Evolutionary conservation across 2,888 invertebrate genomes (phyloP).

Genomic region (Melinaea marsaeus): DNA sequence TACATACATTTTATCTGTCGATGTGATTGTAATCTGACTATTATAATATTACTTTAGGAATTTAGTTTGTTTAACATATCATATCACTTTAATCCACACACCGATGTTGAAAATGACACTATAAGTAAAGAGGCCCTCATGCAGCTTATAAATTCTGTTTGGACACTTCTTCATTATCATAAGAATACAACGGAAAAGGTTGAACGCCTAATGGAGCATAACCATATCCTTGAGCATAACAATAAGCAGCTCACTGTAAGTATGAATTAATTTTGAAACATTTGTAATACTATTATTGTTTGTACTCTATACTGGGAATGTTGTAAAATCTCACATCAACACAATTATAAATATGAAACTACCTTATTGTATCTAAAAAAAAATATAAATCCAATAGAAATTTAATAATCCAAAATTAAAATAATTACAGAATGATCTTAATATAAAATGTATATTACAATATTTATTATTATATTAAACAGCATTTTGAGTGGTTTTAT

Average conservation of each 20-base stretch:
- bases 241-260: conserved; percentile 66
- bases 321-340: too few species aligned
- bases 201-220: conserved; percentile 54
- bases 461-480: too few species aligned
- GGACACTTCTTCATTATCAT: conserved; percentile 57
- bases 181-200: conserved; percentile 56
- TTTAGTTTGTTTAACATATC: conserved; percentile 58
- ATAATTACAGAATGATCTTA: too few species aligned
- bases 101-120: conserved; percentile 48
- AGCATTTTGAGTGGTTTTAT: too few species aligned
- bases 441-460: too few species aligned
- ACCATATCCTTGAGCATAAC: conserved; percentile 57
- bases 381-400: too few species aligned
- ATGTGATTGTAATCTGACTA: background rate
- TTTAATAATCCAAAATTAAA: too few species aligned
- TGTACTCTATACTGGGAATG: too few species aligned
- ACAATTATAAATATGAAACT: too few species aligned
- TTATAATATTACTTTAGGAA: conserved; percentile 47
- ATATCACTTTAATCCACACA: conserved; percentile 64
- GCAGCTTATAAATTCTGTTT: conserved; percentile 60
- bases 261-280: conserved; percentile 7
- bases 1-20: background rate
- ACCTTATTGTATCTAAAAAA: too few species aligned
- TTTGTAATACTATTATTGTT: background rate
- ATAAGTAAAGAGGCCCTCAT: conserved; percentile 54